Conservation (phyloP, 2,888 invertebrate genomes). For the Agrotis ipsilon region DNA sequence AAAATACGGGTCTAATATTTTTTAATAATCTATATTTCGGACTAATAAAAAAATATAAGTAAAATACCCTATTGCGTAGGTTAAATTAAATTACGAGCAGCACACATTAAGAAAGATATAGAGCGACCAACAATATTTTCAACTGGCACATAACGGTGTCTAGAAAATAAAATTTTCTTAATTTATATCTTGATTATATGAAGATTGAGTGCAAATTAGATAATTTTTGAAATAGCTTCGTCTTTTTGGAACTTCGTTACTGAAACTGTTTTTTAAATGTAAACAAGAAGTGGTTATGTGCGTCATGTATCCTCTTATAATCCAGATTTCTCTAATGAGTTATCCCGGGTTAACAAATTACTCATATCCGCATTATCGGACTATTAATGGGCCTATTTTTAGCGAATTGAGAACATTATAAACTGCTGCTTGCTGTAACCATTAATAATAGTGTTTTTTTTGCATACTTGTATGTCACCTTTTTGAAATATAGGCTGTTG, state of each 20-base stretch:
- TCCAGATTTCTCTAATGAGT: slow-evolving; percentile 52
- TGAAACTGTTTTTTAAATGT: slow-evolving; percentile 26
- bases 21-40: no score
- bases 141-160: slow-evolving; percentile 49
- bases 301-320: slow-evolving; percentile 41
- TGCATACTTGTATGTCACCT: no score
- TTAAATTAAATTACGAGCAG: slow-evolving; percentile 46
- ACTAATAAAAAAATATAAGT: no score
- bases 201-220: slow-evolving; percentile 57
- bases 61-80: no score
- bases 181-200: slow-evolving; percentile 57
- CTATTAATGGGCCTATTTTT: slow-evolving; percentile 20
- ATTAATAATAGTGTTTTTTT: no score
- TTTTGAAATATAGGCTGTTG: no score
- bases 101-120: slow-evolving; percentile 51
- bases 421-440: no score
- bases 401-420: not conserved
- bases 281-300: slow-evolving; percentile 43
- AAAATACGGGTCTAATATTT: no score
- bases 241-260: slow-evolving; percentile 1
- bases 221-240: slow-evolving; percentile 10
- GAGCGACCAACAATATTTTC: slow-evolving; percentile 43
- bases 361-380: slow-evolving; percentile 40
- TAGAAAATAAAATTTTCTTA: slow-evolving; percentile 50
- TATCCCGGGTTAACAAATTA: slow-evolving; percentile 41